Evolutionary conservation across 2,888 invertebrate species (phyloP).

Genomic region (Malthinus flaveolus): DNA sequence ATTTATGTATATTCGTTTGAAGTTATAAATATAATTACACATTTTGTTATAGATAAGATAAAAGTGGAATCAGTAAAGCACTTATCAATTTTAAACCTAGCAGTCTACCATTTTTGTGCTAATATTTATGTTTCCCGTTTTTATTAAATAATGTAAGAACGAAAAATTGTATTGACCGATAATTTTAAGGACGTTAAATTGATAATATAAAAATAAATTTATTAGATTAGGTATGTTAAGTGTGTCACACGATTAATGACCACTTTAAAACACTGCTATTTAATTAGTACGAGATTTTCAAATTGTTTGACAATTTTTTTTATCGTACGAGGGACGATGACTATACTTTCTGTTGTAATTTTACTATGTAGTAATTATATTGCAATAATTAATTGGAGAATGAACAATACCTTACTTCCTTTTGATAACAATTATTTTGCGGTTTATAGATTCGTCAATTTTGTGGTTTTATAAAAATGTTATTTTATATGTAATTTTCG

Average conservation of each 20-base stretch:
- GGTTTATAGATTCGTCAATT: too few species aligned
- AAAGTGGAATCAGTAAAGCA: constrained; percentile 12
- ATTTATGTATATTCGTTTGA: neutral
- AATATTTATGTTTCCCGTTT: constrained; percentile 13
- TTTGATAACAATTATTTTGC: too few species aligned
- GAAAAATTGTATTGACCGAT: constrained; percentile 25
- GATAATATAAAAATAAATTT: neutral
- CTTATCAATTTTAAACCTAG: constrained; percentile 15
- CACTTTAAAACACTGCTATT: too few species aligned
- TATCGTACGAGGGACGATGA: too few species aligned
- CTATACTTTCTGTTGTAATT: too few species aligned
- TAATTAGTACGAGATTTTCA: too few species aligned
- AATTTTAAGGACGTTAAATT: constrained; percentile 18
- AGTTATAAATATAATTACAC: constrained; percentile 15
- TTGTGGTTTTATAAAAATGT: too few species aligned
- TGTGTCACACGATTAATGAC: neutral
- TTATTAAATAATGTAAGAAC: constrained; percentile 17
- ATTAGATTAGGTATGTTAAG: constrained; percentile 12
- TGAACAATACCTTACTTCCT: too few species aligned
- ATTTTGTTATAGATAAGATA: constrained; percentile 16
- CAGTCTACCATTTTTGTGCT: constrained; percentile 9
- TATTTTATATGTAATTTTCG: too few species aligned
- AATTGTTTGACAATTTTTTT: too few species aligned
- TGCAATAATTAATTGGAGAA: too few species aligned
- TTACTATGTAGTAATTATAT: too few species aligned